A percentile compares a stretch with the other conserved stretches of the same genome.
phyloP scores from a whole-genome alignment of 2,888 invertebrate species.

The Uloborus plumipes region DNA sequence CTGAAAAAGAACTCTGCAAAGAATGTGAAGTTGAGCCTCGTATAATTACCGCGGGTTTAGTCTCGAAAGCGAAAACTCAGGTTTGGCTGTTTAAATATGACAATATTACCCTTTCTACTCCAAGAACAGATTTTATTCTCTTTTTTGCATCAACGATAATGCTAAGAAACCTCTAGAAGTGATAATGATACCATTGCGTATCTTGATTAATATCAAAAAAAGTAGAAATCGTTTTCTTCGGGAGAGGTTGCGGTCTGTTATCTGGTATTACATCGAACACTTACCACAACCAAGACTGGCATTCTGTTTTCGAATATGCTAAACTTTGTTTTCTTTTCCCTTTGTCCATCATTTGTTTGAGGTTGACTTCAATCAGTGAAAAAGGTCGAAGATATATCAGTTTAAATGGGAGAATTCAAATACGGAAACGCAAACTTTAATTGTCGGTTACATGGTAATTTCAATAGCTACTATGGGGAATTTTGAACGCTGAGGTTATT shows the following conservation, averaged over 20 bases:
- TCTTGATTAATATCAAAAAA: constrained; percentile 50
- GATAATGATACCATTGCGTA: constrained; percentile 16
- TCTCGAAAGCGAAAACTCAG: constrained; percentile 54
- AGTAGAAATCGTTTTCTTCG: neutral
- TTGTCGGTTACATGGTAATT: constrained; percentile 23
- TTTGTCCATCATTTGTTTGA: constrained; percentile 9
- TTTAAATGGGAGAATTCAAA: constrained; percentile 50
- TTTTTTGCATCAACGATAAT: neutral
- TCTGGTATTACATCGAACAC: constrained; percentile 27
- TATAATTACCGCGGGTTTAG: constrained; percentile 43
- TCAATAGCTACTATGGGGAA: neutral
- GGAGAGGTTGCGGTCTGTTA: constrained; percentile 20
- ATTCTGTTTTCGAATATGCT: constrained; percentile 30
- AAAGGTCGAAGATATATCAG: constrained; percentile 21
- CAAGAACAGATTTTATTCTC: constrained; percentile 2
- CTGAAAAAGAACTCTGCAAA: constrained; percentile 18
- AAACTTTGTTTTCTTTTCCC: constrained; percentile 23
- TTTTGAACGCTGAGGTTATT: neutral
- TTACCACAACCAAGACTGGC: constrained; percentile 27
- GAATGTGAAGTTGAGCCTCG: constrained; percentile 20
- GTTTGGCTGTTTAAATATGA: constrained; percentile 21
- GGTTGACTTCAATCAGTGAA: constrained; percentile 24
- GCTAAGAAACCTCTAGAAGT: constrained; percentile 1
- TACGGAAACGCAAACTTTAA: constrained; percentile 51
- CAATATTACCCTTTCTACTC: constrained; percentile 5